Base-by-base conservation (phyloP, 2,797 vertebrate species). In the Sebastes oblongus region DNA sequence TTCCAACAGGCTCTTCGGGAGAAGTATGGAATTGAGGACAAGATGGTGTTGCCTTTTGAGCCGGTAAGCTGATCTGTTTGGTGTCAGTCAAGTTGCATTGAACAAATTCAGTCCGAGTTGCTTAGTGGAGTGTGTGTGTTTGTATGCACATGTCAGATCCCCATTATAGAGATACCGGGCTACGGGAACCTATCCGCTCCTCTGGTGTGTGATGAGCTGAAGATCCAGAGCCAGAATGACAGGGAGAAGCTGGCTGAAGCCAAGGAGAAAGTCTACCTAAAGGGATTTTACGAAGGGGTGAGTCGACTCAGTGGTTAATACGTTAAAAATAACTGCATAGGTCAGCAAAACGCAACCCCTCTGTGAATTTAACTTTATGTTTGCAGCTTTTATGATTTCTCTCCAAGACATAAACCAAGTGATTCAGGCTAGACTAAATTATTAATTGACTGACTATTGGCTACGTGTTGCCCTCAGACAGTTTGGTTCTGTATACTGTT, bases 151-250 rank as follows among this genome's bases (percentile, higher is more conserved):
- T 14, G 5, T 29, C 86, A 99, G 98, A 93, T 99, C 65, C 97
- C 98, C 27, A 94, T 99, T 84, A 97, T 99, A 86, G 97, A 99
- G 46, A 96, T 99, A 74, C 98, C 98, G n/a, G 98, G 95, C 25
- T 97, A 96, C 59, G 98, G 98, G 68, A 97, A 87, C 86, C 96
- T 99, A 24, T 97, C 97, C 36, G 98, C 98, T 88, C 96, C 96
- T 0, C 77, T 94, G 6, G 16, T 99, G 72, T 99, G 97, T 81
- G 98, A 99, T 1, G 97, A 98, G 76, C 91, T 99, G 75, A 99
- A 99, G 95, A 97, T 99, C 86, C 97, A 98, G 93, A 99, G 98
- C 92, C 98, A 99, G 93, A 99, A 99, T 61, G 98, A 99, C 93
- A 94, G 94, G 75, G 98, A 99, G 82, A 99, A 99, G 87, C 96